phyloP scores from a whole-genome alignment of 2,888 invertebrate species.

The Philonicus albiceps region DNA sequence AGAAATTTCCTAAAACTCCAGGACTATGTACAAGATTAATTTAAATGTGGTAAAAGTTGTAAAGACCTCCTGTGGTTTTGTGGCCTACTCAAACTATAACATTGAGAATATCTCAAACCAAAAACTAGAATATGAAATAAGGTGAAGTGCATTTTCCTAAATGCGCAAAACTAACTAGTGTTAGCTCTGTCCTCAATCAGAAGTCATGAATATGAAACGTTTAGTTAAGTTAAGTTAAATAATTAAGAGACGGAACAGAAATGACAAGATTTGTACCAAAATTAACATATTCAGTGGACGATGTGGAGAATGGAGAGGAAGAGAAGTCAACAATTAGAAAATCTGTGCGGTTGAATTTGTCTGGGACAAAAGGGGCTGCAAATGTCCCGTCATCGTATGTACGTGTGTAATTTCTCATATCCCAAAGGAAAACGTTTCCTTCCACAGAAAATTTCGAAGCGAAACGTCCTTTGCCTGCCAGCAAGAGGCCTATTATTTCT shows the following conservation, averaged over 20 bases:
- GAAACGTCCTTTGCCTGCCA: not conserved
- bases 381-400: not conserved
- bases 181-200: not conserved
- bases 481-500: constrained; percentile 17
- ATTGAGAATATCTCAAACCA: not conserved
- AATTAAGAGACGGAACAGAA: not conserved
- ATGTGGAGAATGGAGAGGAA: not conserved
- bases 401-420: not conserved
- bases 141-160: not conserved
- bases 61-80: not conserved
- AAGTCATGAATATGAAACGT: not conserved
- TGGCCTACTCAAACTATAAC: not conserved
- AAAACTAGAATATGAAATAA: not conserved
- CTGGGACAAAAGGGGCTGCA: not conserved
- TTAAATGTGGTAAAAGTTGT: not conserved
- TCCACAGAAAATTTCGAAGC: not conserved
- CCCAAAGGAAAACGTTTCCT: not conserved
- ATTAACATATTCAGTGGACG: not conserved
- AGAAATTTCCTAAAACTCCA: not conserved
- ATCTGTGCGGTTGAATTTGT: not conserved
- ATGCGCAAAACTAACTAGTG: not conserved
- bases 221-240: not conserved
- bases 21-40: not conserved
- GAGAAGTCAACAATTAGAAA: not conserved
- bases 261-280: not conserved